Evolutionary conservation across 2,888 invertebrate species (phyloP), one percentile per base, ranked within the genome.

Genomic region (Megaustenia siamemsis): DNA sequence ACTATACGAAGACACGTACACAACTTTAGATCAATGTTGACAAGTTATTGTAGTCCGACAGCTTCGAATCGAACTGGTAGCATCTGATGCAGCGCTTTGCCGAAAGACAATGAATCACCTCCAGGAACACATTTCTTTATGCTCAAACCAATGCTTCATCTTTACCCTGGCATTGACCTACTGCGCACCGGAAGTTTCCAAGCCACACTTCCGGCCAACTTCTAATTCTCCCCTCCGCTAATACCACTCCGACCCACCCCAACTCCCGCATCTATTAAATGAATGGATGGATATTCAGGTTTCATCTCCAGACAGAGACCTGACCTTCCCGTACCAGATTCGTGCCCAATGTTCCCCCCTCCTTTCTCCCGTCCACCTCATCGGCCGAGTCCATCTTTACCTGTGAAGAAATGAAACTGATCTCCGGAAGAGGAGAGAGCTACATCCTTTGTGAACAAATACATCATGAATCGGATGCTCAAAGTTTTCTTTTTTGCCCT

Each of bases 181-280:
- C 28, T 63, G 45, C 32, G 10, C 32, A 45, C 79, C 79, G 79
- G 79, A 79, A 79, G 79, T 68, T 45, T 79, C 18, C 68, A 38
- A 78, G 79, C 49, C 79, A 18, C 21, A 32, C 79, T 79, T 79
- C 79, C 79, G 79, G 79, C 68, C 35, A 21, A 60, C 68, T 66
- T 68, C 68, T n/a, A n/a, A n/a, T n/a, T n/a, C n/a, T n/a, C n/a
- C n/a, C n/a, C n/a, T n/a, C n/a, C n/a, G n/a, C n/a, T n/a, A n/a
- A n/a, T n/a, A n/a, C n/a, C n/a, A n/a, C n/a, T n/a, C n/a, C n/a
- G n/a, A n/a, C n/a, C n/a, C n/a, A n/a, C n/a, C n/a, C 32, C 40
- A 18, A 45, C 1, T 8, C 68, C 12, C 32, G 53, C 32, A 35
- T 53, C 24, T 5, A 24, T 15, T 24, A n/a, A n/a, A 45, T 45